Base-by-base conservation (phyloP, 2,797 vertebrate genomes). In the Megalops cyprinoides region DNA sequence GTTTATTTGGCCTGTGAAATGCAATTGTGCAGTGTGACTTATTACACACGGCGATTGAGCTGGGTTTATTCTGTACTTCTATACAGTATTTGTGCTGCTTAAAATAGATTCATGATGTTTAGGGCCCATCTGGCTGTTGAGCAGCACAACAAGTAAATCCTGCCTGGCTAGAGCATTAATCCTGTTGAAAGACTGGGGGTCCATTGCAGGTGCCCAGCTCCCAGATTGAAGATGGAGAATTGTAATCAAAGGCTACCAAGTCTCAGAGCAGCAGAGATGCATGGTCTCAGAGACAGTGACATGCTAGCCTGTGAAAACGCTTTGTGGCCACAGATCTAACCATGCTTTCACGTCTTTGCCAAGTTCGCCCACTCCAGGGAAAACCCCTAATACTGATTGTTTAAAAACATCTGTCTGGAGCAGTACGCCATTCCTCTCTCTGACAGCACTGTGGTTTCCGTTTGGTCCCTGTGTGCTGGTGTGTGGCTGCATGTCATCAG, bases 391-490 rank as follows among this genome's bases (percentile, higher is more conserved):
- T 73, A 74, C 74, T 71, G 60, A 85, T 71, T 58, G 53, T 2
- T 39, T 31, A 2, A 77, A 77, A 77, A 84, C 78, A 82, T 85
- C 84, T 85, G 83, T 84, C 83, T 23, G 25, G 65, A 82, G 77
- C 44, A 58, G 71, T 0, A 44, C 12, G 8, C 51, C 25, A 37
- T 34, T 73, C 31, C 73, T 44, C 76, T 78, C 44, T 81, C 60
- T 74, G 60, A 78, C 44, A 48, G 76, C 12, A 12, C 76, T 28
- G 34, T 25, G 37, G 18, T 65, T 15, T 39, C 65, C 79, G 71
- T 79, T 87, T 75, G 76, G 77, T 85, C 49, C 82, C 80, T 37
- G 34, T 67, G 69, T 42, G 67, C 73, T 55, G 20, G 78, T 78
- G 55, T 58, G 51, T 37, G 28, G 74, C 49, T 76, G 74, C 14